Evolutionary conservation across 2,797 vertebrate species (phyloP).

Genomic region (Sitta carolinensis): DNA sequence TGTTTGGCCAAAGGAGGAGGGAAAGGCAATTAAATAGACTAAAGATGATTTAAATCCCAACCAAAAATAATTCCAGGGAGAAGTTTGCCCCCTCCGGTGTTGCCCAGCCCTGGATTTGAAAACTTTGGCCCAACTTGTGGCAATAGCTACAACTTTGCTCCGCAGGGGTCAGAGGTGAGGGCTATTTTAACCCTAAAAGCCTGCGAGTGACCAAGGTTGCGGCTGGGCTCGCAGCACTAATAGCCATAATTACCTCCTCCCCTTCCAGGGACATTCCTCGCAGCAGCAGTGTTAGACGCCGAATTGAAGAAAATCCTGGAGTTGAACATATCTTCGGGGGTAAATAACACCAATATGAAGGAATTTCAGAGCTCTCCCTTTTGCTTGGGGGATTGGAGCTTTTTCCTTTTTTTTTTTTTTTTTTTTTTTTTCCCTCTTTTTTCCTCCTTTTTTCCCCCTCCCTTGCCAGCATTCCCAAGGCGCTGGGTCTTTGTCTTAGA

Average conservation of each 20-base stretch:
- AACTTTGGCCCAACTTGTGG: conserved; percentile 73
- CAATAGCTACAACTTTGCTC: conserved; percentile 65
- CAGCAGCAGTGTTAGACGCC: conserved; percentile 24
- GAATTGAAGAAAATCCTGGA: conserved; percentile 57
- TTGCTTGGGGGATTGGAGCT: conserved; percentile 65
- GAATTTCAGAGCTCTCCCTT: conserved; percentile 63
- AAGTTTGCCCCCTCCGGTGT: conserved; percentile 45
- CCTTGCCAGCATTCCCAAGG: conserved; percentile 79
- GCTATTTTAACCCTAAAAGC: conserved; percentile 75
- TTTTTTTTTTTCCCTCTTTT: too few relatives aligned
- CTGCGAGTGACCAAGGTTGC: conserved; percentile 56
- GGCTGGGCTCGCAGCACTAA: conserved; percentile 49
- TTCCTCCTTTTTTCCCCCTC: accelerated
- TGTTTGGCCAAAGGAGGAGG: conserved; percentile 5
- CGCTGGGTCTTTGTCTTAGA: conserved; percentile 81
- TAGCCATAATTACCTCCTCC: conserved; percentile 51
- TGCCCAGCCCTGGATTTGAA: conserved; percentile 61
- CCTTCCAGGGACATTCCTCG: conserved; percentile 43
- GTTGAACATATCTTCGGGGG: conserved; percentile 33
- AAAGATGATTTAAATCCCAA: conserved; percentile 52
- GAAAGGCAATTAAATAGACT: conserved; percentile 43
- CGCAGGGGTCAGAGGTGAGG: conserved; percentile 78
- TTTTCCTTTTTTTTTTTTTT: not conserved
- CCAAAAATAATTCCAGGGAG: conserved; percentile 47
- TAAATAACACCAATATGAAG: conserved; percentile 70